Evolutionary conservation across 2,888 invertebrate genomes (phyloP).

Genomic region (Temnothorax unifasciatus): DNA sequence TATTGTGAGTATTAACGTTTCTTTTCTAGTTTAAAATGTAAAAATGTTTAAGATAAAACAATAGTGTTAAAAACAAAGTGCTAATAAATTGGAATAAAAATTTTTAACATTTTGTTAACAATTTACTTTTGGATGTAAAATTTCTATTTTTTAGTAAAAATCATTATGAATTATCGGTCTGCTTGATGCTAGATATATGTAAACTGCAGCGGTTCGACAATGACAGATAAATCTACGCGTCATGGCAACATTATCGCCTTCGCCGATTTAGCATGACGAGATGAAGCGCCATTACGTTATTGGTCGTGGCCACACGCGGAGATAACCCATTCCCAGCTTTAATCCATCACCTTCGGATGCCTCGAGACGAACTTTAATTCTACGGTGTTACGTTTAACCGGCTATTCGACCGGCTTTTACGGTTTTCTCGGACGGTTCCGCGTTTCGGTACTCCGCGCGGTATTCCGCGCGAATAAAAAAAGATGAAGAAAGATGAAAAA

Average conservation of each 20-base stretch:
- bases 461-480: conserved; percentile 4
- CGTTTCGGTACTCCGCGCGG: background rate
- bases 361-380: conserved; percentile 16
- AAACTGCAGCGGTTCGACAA: conserved; percentile 45
- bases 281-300: conserved; percentile 31
- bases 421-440: conserved; percentile 24
- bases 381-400: conserved; percentile 10
- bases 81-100: background rate
- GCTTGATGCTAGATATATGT: conserved; percentile 42
- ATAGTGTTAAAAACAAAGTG: background rate
- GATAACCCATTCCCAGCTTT: conserved; percentile 44
- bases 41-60: background rate
- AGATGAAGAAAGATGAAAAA: too few relatives aligned
- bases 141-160: conserved; percentile 49
- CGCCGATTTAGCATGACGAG: conserved; percentile 43
- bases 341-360: conserved; percentile 49
- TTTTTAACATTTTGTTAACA: background rate
- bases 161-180: conserved; percentile 52
- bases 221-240: conserved; percentile 33
- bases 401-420: background rate
- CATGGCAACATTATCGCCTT: conserved; percentile 50
- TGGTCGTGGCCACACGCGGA: conserved; percentile 49
- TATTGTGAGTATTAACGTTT: background rate
- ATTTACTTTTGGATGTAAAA: background rate
- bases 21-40: background rate